Base-by-base conservation (phyloP, 2,888 invertebrate species). In the Poecilus cupreus region DNA sequence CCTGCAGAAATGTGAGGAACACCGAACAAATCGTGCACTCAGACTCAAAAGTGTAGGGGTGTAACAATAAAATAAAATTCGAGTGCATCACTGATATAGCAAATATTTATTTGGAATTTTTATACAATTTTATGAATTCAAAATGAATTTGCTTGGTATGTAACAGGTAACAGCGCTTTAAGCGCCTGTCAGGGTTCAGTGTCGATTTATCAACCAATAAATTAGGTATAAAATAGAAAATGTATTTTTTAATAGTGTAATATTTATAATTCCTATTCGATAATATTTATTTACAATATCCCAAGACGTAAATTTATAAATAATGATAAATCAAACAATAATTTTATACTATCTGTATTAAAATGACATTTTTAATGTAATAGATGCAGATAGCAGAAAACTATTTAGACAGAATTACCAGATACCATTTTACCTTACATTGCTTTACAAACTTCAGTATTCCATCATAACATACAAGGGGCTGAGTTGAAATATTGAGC, bases 271-370 rank as follows among this genome's bases (percentile, higher is more conserved):
- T 37, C 64, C 37, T 68, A 68, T 68, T 26, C 13, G n/a, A 26
- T 37, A 68, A 37, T 68, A 51, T 37, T 32, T 68, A 68, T 68
- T 37, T 68, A 68, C 64, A 68, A 64, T 68, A 24, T 24, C n/a
- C 20, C 8, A 60, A n/a, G 13, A 13, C 37, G 37, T 68, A 68
- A 68, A 37, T 68, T 32, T 5, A 18, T 16, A 18, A 68, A 68
- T 18, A 68, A 68, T 68, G 64, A 68, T 37, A 68, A 68, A 68
- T 37, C 64, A 32, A 68, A 68, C 64, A 20, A 54, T 60, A 24
- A 22, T 60, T 13, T 32, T 24, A 11, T 5, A 18, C 3, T 68
- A 13, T 68, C 16, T 68, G 37, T 37, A 37, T 11, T 26, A 5
- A 26, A 10, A 6, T 24, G 13, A 22, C 11, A 32, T 32, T 32